Percentiles rank a stretch among this genome's conserved stretches.
Conservation (phyloP, 1,140 invertebrate genomes). For the Mamestra configurata region DNA sequence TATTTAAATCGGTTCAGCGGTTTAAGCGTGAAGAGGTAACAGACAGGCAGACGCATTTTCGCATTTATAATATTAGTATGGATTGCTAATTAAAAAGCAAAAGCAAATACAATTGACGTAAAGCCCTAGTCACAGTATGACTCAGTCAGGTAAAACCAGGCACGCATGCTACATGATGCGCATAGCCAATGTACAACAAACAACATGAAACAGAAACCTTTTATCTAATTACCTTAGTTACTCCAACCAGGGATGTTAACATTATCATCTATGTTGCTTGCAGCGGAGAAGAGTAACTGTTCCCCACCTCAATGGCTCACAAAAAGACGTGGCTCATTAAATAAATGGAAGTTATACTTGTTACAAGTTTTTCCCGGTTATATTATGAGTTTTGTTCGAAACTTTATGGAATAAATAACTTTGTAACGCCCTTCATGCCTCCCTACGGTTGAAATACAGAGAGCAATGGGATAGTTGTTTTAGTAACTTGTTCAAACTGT, state of each 20-base stretch:
- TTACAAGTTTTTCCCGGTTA: conserved; percentile 10
- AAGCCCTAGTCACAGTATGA: not conserved
- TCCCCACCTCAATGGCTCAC: conserved; percentile 7
- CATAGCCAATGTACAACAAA: not conserved
- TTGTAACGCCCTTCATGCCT: not conserved
- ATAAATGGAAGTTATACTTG: conserved; percentile 39
- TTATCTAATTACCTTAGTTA: not conserved
- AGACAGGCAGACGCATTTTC: too few species aligned
- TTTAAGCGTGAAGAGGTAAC: too few species aligned
- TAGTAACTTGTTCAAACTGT: not conserved
- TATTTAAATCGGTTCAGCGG: too few species aligned
- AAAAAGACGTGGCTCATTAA: conserved; percentile 30
- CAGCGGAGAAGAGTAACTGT: not conserved
- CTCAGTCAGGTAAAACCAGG: not conserved
- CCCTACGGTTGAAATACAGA: not conserved
- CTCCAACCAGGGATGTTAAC: not conserved
- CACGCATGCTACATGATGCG: not conserved
- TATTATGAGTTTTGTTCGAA: conserved; percentile 8
- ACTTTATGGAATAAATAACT: conserved; percentile 45
- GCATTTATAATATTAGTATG: too few species aligned
- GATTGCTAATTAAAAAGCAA: too few species aligned
- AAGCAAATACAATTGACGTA: not conserved
- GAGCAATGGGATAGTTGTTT: not conserved
- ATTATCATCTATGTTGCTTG: conserved; percentile 7
- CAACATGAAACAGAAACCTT: not conserved